Percentiles rank a stretch among this genome's conserved stretches.
These are phyloP conservation scores for Ganaspis sp. DNA, from an alignment of 1,140 invertebrate genomes.

Conservation along the genomic window DNA sequence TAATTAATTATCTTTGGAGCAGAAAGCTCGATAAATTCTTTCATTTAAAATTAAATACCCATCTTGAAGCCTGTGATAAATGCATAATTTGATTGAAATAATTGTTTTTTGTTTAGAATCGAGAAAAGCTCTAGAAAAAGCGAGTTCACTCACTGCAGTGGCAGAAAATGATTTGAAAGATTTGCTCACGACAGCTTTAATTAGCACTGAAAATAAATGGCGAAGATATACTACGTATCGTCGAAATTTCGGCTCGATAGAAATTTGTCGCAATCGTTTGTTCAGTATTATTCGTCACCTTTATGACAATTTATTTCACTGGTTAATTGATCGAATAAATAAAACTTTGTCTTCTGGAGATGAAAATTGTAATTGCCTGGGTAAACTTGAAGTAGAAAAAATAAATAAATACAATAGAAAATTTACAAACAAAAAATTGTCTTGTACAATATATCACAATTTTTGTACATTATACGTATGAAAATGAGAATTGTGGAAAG, in stretches of 20 bases:
- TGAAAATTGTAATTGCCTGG: slow-evolving; percentile 56
- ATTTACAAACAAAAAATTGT: too few relatives aligned
- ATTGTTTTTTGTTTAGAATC: slow-evolving; percentile 46
- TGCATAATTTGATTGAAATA: too few relatives aligned
- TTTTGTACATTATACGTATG: too few relatives aligned
- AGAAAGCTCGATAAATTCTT: too few relatives aligned
- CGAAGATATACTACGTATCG: slow-evolving; percentile 47
- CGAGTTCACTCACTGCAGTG: slow-evolving; percentile 39
- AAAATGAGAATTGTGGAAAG: too few relatives aligned
- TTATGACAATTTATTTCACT: slow-evolving; percentile 62
- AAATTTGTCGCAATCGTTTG: slow-evolving; percentile 60
- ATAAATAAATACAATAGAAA: not conserved
- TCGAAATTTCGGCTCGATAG: slow-evolving; percentile 51
- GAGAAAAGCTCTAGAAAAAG: slow-evolving; percentile 47
- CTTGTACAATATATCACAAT: too few relatives aligned
- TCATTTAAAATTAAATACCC: too few relatives aligned
- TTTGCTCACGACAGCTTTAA: slow-evolving; percentile 54
- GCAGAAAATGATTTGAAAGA: slow-evolving; percentile 46
- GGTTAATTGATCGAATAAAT: slow-evolving; percentile 58
- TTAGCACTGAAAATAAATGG: slow-evolving; percentile 42
- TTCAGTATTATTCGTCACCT: slow-evolving; percentile 62
- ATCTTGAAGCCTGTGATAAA: too few relatives aligned
- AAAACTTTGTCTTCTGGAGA: slow-evolving; percentile 48
- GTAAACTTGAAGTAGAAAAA: slow-evolving; percentile 45
- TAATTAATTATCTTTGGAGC: too few relatives aligned